Base-by-base conservation (phyloP, 2,113 vertebrate genomes). In the Pavo muticus region DNA sequence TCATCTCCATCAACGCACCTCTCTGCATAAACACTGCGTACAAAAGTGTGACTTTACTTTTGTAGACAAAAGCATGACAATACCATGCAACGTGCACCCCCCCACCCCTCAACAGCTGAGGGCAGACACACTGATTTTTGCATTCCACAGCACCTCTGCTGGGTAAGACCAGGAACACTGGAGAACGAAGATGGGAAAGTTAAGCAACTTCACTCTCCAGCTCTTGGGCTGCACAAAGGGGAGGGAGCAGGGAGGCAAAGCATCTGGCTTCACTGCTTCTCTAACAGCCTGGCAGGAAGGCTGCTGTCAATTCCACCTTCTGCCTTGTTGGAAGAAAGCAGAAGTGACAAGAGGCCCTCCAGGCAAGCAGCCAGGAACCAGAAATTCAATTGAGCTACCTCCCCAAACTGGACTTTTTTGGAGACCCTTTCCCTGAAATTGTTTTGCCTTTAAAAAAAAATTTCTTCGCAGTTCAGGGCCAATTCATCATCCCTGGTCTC, bases 281-380 rank as follows among this genome's bases (percentile, higher is more conserved):
- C 91, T 78, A 84, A 78, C 96, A 96, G 94, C 92, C 94, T 93
- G 89, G 84, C 16, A 67, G 91, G 92, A 94, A 94, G 92, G 94
- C 95, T 95, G 95, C 95, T 97, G 95, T 97, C 96, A 96, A 78
- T 76, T 94, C 93, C 0, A 29, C 95, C 96, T 97, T 97, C 96
- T 97, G 95, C 95, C 94, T 97, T 84, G 92, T 93, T 95, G 96
- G 96, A 95, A 96, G 92, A 94, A 96, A 96, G 94, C 1, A 87
- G 61, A 96, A 95, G 95, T 96, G 96, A 96, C 96, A 96, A 96
- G 92, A 91, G 92, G 91, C 94, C 95, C 91, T 95, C 81, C 84
- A 95, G 94, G 96, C 95, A 92, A 84, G 74, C 95, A 95, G 95
- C 96, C 96, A 96, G 94, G 30, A 97, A 93, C 87, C 89, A 95